phyloP scores from a whole-genome alignment of 2,888 invertebrate genomes.

The Machimus rusticus region DNA sequence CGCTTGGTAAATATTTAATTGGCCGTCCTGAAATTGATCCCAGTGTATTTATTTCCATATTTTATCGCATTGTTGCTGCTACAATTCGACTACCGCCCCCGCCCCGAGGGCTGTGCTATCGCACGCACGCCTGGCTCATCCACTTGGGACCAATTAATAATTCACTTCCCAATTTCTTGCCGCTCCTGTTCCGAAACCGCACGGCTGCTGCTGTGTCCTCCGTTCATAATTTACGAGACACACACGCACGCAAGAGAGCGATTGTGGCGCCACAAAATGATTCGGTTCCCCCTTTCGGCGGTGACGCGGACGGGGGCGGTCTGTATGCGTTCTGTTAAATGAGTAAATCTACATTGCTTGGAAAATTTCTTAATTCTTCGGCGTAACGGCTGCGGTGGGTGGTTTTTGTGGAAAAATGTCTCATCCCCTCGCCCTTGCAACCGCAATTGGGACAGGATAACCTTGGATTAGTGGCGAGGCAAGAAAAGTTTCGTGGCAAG shows the following conservation, averaged over 20 bases:
- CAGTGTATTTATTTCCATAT: not conserved
- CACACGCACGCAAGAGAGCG: not conserved
- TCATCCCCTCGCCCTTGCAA: not conserved
- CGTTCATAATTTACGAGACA: not conserved
- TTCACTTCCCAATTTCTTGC: not conserved
- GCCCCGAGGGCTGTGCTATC: not conserved
- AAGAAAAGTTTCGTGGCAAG: not conserved
- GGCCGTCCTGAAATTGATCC: not conserved
- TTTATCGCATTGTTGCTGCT: not conserved
- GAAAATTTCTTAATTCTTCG: not conserved
- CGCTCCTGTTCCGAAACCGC: not conserved
- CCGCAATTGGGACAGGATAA: not conserved
- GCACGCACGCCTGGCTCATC: not conserved
- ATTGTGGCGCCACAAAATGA: not conserved
- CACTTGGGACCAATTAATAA: slow-evolving; percentile 10
- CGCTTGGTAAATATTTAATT: slow-evolving; percentile 1
- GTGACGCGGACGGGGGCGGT: not conserved
- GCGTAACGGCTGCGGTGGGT: not conserved
- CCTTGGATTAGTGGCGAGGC: not conserved
- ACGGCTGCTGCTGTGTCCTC: not conserved
- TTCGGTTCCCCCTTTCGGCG: not conserved
- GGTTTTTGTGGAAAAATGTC: not conserved
- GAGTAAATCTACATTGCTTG: not conserved
- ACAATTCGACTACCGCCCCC: not conserved
- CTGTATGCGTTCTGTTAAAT: not conserved